Percentiles rank a stretch among this genome's conserved stretches.
Conservation (phyloP, 2,888 invertebrate genomes). For the Diachrysia chrysitis region DNA sequence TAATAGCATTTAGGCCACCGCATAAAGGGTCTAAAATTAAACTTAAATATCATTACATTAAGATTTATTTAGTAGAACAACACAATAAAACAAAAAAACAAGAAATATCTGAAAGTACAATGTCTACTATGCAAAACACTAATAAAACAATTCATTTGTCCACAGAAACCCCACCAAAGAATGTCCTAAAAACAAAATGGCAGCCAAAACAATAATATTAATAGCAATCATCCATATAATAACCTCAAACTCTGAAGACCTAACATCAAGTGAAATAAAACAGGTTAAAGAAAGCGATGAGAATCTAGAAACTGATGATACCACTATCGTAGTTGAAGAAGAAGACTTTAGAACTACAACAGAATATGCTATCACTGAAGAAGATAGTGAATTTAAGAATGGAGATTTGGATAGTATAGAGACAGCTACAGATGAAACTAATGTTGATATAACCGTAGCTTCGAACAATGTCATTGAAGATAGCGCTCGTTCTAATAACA, state of each 20-base stretch:
- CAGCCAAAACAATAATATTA: constrained; percentile 37
- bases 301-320: constrained; percentile 19
- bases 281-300: constrained; percentile 38
- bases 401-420: constrained; percentile 37
- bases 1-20: no score
- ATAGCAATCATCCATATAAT: constrained; percentile 42
- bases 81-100: no score
- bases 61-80: no score
- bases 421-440: constrained; percentile 41
- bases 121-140: background rate
- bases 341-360: constrained; percentile 48
- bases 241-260: constrained; percentile 32
- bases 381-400: constrained; percentile 1
- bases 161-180: constrained; percentile 53
- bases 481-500: constrained; percentile 55
- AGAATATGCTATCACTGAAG: constrained; percentile 18
- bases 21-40: no score
- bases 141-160: constrained; percentile 32
- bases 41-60: no score
- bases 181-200: constrained; percentile 50
- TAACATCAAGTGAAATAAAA: constrained; percentile 45
- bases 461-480: constrained; percentile 68
- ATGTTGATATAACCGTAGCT: constrained; percentile 44
- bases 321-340: constrained; percentile 37
- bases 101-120: no score